phyloP scores from a whole-genome alignment of 2,797 vertebrate species.

The Anguilla obscura region DNA sequence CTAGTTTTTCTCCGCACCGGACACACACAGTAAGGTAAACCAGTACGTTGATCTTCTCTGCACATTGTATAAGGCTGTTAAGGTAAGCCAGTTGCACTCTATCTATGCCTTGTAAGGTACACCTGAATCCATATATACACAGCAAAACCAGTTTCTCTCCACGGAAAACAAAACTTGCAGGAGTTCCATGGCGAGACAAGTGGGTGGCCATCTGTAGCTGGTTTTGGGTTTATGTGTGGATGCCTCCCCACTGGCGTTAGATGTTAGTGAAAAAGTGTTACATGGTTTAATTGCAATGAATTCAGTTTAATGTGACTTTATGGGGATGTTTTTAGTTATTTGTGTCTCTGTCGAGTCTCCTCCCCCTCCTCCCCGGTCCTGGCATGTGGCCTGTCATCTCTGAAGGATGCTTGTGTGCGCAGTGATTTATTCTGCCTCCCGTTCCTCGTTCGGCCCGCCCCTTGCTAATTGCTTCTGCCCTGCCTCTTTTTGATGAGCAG shows the following conservation, averaged over 20 bases:
- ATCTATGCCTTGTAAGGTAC: too few relatives aligned
- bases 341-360: constrained; percentile 65
- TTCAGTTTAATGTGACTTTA: constrained; percentile 67
- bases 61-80: too few relatives aligned
- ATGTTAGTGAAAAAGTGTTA: background rate
- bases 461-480: background rate
- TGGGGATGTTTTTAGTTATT: constrained; percentile 68
- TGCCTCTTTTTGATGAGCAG: background rate
- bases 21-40: background rate
- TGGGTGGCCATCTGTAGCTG: background rate
- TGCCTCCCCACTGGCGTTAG: background rate
- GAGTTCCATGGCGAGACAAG: background rate
- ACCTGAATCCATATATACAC: background rate
- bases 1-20: background rate
- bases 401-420: constrained; percentile 47
- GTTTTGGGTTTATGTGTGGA: background rate
- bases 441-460: background rate
- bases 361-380: constrained; percentile 57
- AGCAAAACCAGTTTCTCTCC: background rate
- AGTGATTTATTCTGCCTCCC: constrained; percentile 28
- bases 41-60: background rate
- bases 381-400: constrained; percentile 57
- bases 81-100: too few relatives aligned
- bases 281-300: constrained; percentile 64
- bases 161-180: background rate